phyloP scores from a whole-genome alignment of 2,888 invertebrate species.

The Punctoribates punctum region DNA sequence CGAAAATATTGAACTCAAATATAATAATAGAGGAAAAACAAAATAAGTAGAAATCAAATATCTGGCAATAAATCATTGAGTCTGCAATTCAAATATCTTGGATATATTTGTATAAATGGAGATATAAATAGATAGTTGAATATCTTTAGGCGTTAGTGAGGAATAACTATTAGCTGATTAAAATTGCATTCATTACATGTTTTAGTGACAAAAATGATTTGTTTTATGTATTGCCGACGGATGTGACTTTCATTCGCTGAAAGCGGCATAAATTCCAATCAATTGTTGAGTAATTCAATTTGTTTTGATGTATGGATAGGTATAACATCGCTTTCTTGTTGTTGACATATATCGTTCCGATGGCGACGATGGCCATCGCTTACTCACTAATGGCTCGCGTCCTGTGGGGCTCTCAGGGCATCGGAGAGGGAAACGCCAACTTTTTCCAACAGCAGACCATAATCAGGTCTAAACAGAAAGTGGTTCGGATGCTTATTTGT shows the following conservation, averaged over 20 bases:
- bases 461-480: constrained; percentile 44
- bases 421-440: constrained; percentile 75
- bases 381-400: constrained; percentile 84
- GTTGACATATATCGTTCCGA: constrained; percentile 88
- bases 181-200: no score
- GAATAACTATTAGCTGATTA: no score
- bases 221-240: no score
- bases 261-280: neutral
- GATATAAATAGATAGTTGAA: no score
- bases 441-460: constrained; percentile 87
- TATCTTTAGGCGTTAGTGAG: no score
- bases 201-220: no score
- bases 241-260: neutral
- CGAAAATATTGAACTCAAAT: no score
- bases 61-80: no score
- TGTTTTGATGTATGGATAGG: constrained; percentile 57
- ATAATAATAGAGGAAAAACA: no score
- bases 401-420: constrained; percentile 91
- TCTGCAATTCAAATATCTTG: no score
- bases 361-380: constrained; percentile 83
- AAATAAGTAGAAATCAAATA: no score
- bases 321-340: constrained; percentile 86
- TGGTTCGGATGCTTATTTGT: constrained; percentile 41
- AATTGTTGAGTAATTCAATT: neutral
- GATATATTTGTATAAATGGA: no score